A percentile compares a stretch with the other conserved stretches of the same genome.
Conservation (phyloP, 2,888 invertebrate genomes). For the Anodontia alba region DNA sequence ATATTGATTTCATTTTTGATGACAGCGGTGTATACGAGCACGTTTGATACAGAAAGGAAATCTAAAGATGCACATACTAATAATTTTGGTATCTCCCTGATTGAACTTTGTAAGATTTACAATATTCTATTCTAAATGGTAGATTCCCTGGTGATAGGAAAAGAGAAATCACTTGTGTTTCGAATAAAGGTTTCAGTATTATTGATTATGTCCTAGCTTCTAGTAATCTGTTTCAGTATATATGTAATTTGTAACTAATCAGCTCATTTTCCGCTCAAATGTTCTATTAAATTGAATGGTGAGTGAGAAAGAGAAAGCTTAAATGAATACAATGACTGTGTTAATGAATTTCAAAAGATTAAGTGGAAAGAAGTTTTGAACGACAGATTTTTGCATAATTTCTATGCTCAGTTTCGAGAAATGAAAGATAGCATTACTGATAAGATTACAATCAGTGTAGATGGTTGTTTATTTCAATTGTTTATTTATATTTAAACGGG, state of each 20-base stretch:
- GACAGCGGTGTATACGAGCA: no score
- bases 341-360: no score
- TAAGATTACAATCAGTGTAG: no score
- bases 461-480: no score
- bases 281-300: neutral
- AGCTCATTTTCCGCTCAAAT: neutral
- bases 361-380: no score
- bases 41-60: neutral
- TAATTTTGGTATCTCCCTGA: neutral
- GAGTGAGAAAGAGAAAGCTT: no score
- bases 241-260: neutral
- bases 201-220: neutral
- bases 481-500: no score
- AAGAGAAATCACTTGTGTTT: neutral
- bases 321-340: no score
- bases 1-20: no score
- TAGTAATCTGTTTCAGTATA: neutral
- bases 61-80: neutral
- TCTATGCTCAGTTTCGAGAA: no score
- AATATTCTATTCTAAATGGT: neutral
- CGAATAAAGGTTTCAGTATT: neutral
- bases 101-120: neutral
- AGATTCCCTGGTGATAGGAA: constrained; percentile 3
- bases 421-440: no score
- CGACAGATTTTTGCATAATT: no score